Base-by-base conservation (phyloP, 1,140 invertebrate species). In the Ectropis grisescens region DNA sequence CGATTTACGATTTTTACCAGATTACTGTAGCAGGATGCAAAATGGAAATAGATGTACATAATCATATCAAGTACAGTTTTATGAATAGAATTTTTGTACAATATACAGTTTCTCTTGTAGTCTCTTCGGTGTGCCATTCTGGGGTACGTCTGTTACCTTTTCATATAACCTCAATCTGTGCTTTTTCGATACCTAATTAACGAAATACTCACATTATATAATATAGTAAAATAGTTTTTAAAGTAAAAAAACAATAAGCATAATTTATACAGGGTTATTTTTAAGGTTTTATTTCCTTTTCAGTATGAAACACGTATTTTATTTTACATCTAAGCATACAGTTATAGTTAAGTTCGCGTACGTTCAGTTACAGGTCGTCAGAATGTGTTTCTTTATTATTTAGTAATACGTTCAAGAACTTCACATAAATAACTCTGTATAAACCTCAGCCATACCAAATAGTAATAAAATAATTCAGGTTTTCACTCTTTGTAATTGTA, bases 231-330 rank as follows among this genome's bases (percentile, higher is more conserved):
- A 70, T 72, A 68, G 58, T 57, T 57, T 42, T 62, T 19, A 19
- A 50, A 58, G 51, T 31, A 48, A 31, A 41, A 69, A 50, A 65
- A 67, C 61, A 57, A 58, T 76, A 76, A 74, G 69, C 71, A 80
- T 80, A 80, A 80, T 80, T 74, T 80, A 72, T 80, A 76, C 71
- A 80, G 69, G 69, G 69, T 75, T 79, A 76, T 68, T 71, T 66
- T 74, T 69, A 66, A 66, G 56, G 43, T 60, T 62, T 64, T 49
- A 33, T 54, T 47, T 33, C 3, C 8, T 19, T 19, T 19, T 19
- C 16, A 19, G 8, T 8, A 19, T 40, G 41, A 40, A 36, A 34
- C 43, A 35, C 40, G 3, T 19, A 19, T 19, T 19, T 19, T 19
- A 8, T 19, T 8, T 3, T n/a, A n/a, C n/a, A n/a, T n/a, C n/a